phyloP scores from a whole-genome alignment of 2,888 invertebrate species.

The Iselma pallidipennis region DNA sequence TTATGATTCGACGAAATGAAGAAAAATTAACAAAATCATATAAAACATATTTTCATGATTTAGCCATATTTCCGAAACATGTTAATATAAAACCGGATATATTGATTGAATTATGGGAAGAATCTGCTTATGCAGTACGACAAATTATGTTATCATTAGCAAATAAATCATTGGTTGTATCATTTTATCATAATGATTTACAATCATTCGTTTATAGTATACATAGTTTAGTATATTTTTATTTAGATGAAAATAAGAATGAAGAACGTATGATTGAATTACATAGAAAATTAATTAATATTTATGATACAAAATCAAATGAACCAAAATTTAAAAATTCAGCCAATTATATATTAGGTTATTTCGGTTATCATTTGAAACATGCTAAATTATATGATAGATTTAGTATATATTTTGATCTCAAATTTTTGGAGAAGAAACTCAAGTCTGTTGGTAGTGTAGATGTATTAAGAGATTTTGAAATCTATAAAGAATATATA shows the following conservation, averaged over 20 bases:
- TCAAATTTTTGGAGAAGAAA: conserved; percentile 73
- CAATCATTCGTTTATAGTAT: conserved; percentile 70
- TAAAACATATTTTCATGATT: conserved; percentile 61
- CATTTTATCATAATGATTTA: conserved; percentile 64
- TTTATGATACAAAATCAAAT: neutral
- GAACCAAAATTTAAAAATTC: neutral
- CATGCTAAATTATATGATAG: conserved; percentile 60
- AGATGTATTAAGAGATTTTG: conserved; percentile 70
- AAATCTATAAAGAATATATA: conserved; percentile 65
- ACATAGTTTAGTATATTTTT: conserved; percentile 52
- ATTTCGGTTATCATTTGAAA: conserved; percentile 71
- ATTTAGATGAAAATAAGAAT: conserved; percentile 11
- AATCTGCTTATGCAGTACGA: conserved; percentile 58
- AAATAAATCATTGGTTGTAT: conserved; percentile 69
- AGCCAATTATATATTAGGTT: conserved; percentile 66
- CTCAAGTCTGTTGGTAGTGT: conserved; percentile 68
- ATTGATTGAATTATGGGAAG: conserved; percentile 59
- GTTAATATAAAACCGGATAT: conserved; percentile 58
- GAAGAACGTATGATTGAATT: conserved; percentile 4
- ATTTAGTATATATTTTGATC: conserved; percentile 68
- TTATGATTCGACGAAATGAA: conserved; percentile 56
- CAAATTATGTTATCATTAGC: conserved; percentile 66
- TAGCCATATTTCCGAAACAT: conserved; percentile 70
- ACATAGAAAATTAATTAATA: conserved; percentile 14
- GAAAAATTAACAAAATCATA: conserved; percentile 60